Base-by-base conservation (phyloP, 2,113 vertebrate genomes). In the Mobula hypostoma region DNA sequence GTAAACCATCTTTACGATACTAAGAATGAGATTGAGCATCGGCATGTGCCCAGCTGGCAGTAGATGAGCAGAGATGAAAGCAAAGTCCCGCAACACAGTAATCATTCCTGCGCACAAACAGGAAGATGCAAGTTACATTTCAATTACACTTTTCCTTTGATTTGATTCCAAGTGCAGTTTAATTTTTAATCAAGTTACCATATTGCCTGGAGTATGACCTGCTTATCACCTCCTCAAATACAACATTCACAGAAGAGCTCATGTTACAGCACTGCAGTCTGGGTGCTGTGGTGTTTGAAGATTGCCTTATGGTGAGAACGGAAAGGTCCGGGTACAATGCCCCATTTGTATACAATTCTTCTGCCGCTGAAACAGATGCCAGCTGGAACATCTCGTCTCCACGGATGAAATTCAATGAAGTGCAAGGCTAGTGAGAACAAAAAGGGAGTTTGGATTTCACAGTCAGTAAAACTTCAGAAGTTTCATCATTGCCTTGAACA, bases 121-220 rank as follows among this genome's bases (percentile, higher is more conserved):
- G 91, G 91, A 93, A 93, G 91, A 93, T 56, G 70, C 91, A 74
- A 93, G 91, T 93, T 93, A 93, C 36, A 93, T 93, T 93, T 93
- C 91, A 93, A 93, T 72, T 93, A 27, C 91, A 93, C 91, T 93
- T 93, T 76, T 29, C 68, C 91, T 93, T 93, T 93, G 91, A 93
- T 93, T 93, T 74, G 70, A 12, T 93, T 93, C 91, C 91, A 93
- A 93, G 68, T 93, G 68, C 12, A 74, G 91, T 74, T 93, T 93
- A 93, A 93, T 93, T 93, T 93, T 93, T 93, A 93, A 93, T 76
- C 91, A 93, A 56, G 91, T 74, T 93, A 93, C 91, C 91, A 93
- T 93, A 93, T 93, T 93, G 91, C 91, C 40, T 48, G 15, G 79
- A 40, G 91, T 93, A 74, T 93, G 91, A 93, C 91, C 70, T 93